phyloP scores from a whole-genome alignment of 2,113 vertebrate species.

The Oceanodroma tethys region DNA sequence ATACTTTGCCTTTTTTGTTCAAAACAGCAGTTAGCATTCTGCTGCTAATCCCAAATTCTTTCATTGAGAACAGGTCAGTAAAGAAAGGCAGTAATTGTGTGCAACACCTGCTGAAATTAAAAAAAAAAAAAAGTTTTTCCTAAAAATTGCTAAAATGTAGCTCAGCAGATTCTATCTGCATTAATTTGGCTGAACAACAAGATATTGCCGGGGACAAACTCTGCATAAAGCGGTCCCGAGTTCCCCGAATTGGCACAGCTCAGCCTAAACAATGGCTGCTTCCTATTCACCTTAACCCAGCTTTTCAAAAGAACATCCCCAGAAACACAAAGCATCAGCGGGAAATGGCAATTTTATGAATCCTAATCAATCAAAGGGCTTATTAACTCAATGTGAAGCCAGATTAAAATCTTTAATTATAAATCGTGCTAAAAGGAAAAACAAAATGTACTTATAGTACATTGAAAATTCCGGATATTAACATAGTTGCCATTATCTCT shows the following conservation, averaged over 20 bases:
- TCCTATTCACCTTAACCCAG: slow-evolving; percentile 78
- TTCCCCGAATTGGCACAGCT: slow-evolving; percentile 73
- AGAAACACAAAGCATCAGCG: slow-evolving; percentile 81
- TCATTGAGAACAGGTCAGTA: slow-evolving; percentile 42
- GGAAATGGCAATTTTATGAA: slow-evolving; percentile 87
- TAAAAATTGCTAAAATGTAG: slow-evolving; percentile 43
- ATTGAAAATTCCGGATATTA: slow-evolving; percentile 87
- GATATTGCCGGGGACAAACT: slow-evolving; percentile 70
- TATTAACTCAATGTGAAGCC: slow-evolving; percentile 88
- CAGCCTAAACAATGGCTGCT: slow-evolving; percentile 80
- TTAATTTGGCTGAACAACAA: slow-evolving; percentile 73
- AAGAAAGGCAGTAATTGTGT: slow-evolving; percentile 23
- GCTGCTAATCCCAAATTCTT: slow-evolving; percentile 55
- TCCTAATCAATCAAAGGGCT: slow-evolving; percentile 87
- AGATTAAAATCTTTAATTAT: slow-evolving; percentile 91
- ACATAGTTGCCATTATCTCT: slow-evolving; percentile 84
- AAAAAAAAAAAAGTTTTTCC: slow-evolving; percentile 22
- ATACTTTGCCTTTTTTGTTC: slow-evolving; percentile 36
- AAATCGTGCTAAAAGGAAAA: slow-evolving; percentile 86
- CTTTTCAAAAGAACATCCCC: slow-evolving; percentile 81
- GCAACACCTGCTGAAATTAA: slow-evolving; percentile 69
- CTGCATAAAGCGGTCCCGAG: slow-evolving; percentile 64
- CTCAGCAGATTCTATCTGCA: slow-evolving; percentile 72
- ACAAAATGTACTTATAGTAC: slow-evolving; percentile 84
- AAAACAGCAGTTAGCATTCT: slow-evolving; percentile 19